Evolutionary conservation across 2,888 invertebrate genomes (phyloP).

Genomic region (Sepiola atlantica): DNA sequence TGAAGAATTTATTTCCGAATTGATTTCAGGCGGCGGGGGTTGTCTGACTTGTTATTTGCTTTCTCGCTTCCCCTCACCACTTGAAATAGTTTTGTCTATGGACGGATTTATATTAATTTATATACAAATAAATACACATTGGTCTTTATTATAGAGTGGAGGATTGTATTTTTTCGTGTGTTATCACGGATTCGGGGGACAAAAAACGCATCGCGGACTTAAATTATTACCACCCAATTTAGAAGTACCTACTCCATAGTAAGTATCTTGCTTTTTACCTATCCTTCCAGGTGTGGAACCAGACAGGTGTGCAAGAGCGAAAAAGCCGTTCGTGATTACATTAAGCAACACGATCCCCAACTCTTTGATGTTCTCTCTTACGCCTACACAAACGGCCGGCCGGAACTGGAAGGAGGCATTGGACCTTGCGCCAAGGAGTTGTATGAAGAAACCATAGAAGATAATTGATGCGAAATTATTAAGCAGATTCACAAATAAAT

Average conservation of each 20-base stretch:
- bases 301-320: neutral
- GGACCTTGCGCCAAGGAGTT: neutral
- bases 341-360: conserved; percentile 35
- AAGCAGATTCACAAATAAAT: neutral
- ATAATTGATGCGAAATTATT: neutral
- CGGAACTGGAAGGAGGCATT: neutral
- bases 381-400: neutral
- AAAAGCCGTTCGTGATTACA: neutral
- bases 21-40: too few species aligned
- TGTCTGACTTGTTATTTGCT: too few species aligned
- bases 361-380: conserved; percentile 34
- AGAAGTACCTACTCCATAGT: neutral
- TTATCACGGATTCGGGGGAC: too few species aligned
- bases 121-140: too few species aligned
- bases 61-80: too few species aligned
- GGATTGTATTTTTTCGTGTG: too few species aligned
- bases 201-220: too few species aligned
- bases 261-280: neutral
- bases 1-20: too few species aligned
- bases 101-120: too few species aligned
- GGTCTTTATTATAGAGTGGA: too few species aligned
- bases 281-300: conserved; percentile 42
- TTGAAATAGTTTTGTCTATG: too few species aligned
- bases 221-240: neutral
- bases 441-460: neutral